A percentile compares a stretch with the other conserved stretches of the same genome.
phyloP scores from a whole-genome alignment of 1,140 invertebrate species.

The Kradibia gibbosae region DNA sequence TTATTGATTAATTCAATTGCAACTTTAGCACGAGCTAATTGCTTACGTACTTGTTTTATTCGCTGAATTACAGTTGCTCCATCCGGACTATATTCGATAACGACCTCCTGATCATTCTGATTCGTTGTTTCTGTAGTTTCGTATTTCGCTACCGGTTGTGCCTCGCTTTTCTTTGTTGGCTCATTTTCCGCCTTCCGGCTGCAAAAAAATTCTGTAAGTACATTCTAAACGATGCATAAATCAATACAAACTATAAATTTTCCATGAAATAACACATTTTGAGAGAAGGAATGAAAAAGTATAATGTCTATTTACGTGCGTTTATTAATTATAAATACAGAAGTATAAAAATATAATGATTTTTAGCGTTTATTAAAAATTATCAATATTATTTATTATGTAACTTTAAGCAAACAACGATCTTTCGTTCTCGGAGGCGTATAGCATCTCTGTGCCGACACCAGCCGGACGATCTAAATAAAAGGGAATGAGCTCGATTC shows the following conservation, averaged over 20 bases:
- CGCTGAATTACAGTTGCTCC: conserved; percentile 44
- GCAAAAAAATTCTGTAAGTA: neutral
- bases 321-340: no score
- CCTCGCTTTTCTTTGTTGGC: conserved; percentile 7
- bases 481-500: conserved; percentile 39
- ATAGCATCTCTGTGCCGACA: neutral
- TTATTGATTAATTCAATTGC: no score
- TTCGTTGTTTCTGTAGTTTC: conserved; percentile 14
- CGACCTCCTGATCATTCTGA: conserved; percentile 15
- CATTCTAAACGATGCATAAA: neutral
- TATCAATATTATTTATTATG: no score
- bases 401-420: no score
- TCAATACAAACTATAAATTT: neutral
- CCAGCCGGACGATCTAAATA: conserved; percentile 32
- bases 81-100: conserved; percentile 37
- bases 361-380: no score
- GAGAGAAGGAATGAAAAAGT: no score
- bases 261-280: neutral
- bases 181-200: conserved; percentile 38
- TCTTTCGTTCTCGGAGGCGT: no score
- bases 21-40: neutral
- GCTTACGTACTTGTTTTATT: conserved; percentile 48
- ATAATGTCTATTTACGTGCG: no score
- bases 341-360: no score
- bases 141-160: conserved; percentile 16